Conservation (phyloP, 1,140 invertebrate species). For the Onthophagus taurus region DNA sequence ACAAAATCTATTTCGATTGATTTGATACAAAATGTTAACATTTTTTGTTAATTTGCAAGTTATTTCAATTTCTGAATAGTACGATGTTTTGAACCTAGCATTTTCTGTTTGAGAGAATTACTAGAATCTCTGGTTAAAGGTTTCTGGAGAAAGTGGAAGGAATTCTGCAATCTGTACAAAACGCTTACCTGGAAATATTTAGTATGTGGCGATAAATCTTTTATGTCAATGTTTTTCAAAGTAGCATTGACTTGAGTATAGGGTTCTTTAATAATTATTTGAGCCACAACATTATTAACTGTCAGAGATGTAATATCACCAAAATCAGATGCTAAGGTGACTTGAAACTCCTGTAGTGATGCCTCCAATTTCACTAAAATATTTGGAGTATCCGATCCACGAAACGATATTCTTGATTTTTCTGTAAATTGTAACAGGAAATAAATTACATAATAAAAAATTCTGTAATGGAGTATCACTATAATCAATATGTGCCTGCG, state of each 20-base stretch:
- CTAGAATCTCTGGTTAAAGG: too few species aligned
- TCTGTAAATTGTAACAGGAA: slow-evolving; percentile 1
- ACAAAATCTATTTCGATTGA: too few species aligned
- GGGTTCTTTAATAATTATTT: slow-evolving; percentile 56
- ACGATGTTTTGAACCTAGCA: too few species aligned
- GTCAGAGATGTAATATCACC: slow-evolving; percentile 51
- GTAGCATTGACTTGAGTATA: slow-evolving; percentile 64
- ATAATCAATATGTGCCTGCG: too few species aligned
- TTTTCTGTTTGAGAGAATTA: too few species aligned
- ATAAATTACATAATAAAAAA: neutral
- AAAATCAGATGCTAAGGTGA: slow-evolving; percentile 47
- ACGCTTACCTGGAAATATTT: slow-evolving; percentile 56
- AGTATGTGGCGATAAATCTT: slow-evolving; percentile 60
- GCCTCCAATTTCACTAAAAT: slow-evolving; percentile 62
- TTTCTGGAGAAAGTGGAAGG: too few species aligned
- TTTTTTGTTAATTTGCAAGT: too few species aligned
- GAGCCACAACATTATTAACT: slow-evolving; percentile 53
- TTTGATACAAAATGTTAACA: too few species aligned
- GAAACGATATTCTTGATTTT: too few species aligned
- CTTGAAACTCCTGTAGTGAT: slow-evolving; percentile 53
- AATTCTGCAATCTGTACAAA: too few species aligned
- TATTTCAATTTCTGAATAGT: too few species aligned
- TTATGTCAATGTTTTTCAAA: slow-evolving; percentile 62
- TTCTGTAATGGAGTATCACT: neutral
- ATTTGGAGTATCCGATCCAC: slow-evolving; percentile 42